A percentile compares a stretch with the other conserved stretches of the same genome.
phyloP scores from a whole-genome alignment of 2,888 invertebrate genomes.

The Gymnoscelis rufifasciata region DNA sequence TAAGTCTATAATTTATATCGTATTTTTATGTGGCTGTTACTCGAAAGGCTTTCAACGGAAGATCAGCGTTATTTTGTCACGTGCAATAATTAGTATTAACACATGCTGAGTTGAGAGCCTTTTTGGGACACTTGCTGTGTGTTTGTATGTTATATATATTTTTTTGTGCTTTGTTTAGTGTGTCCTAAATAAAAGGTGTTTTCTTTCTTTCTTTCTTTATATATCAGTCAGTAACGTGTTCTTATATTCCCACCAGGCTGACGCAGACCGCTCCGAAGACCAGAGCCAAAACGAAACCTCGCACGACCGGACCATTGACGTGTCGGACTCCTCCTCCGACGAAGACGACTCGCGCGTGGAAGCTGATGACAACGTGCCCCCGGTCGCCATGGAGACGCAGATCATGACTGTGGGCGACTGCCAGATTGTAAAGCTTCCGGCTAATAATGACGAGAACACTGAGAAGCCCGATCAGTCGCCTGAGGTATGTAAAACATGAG shows the following conservation, averaged over 20 bases:
- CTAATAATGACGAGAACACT: constrained; percentile 37
- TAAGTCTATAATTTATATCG: too few species aligned
- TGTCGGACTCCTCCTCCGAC: constrained; percentile 63
- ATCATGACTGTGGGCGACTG: constrained; percentile 76
- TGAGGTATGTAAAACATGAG: constrained; percentile 26
- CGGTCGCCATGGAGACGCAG: constrained; percentile 61
- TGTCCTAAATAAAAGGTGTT: too few species aligned
- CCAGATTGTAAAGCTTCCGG: constrained; percentile 70
- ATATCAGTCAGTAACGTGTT: too few species aligned
- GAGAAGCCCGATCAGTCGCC: constrained; percentile 45
- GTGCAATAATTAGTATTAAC: too few species aligned
- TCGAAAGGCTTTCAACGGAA: too few species aligned
- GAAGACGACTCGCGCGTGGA: constrained; percentile 61
- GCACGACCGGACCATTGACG: constrained; percentile 66
- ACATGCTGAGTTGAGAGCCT: too few species aligned
- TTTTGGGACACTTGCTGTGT: too few species aligned
- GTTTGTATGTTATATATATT: too few species aligned
- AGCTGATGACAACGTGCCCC: constrained; percentile 54
- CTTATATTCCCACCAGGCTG: constrained; percentile 39
- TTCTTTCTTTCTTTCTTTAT: too few species aligned
- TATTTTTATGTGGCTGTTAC: too few species aligned
- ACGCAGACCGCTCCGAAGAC: constrained; percentile 46
- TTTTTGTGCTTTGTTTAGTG: too few species aligned
- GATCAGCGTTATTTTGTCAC: too few species aligned
- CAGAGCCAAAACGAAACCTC: constrained; percentile 11